Conservation (phyloP, 2,888 invertebrate species). For the Tiphia femorata region DNA sequence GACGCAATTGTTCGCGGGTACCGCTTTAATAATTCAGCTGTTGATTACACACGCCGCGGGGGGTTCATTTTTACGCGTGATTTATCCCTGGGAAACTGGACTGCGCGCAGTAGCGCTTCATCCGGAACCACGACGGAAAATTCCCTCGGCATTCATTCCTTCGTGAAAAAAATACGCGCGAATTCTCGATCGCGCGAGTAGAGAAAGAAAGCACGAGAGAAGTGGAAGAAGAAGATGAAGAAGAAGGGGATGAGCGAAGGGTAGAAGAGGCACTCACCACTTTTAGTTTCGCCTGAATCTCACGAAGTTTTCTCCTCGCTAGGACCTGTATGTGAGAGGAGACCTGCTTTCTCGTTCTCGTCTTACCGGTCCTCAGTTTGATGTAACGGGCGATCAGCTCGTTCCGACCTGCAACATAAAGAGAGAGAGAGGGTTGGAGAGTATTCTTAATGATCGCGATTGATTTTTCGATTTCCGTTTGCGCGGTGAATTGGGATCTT, state of each 20-base stretch:
- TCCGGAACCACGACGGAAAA: constrained; percentile 4
- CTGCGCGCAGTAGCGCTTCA: constrained; percentile 22
- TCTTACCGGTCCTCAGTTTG: constrained; percentile 99
- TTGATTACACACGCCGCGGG: constrained; percentile 64
- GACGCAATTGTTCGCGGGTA: constrained; percentile 60
- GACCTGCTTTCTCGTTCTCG: constrained; percentile 99
- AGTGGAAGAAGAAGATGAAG: constrained; percentile 6
- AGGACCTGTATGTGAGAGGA: constrained; percentile 99
- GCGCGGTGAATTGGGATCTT: too few relatives aligned
- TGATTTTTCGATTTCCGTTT: too few relatives aligned
- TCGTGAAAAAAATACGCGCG: background rate
- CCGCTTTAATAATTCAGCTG: constrained; percentile 64
- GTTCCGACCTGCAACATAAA: constrained; percentile 89
- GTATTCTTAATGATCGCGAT: too few relatives aligned
- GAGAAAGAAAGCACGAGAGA: constrained; percentile 39
- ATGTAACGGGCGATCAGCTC: constrained; percentile 99
- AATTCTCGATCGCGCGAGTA: background rate
- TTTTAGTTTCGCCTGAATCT: constrained; percentile 98
- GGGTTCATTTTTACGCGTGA: constrained; percentile 62
- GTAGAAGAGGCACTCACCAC: constrained; percentile 79
- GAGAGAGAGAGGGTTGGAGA: too few relatives aligned
- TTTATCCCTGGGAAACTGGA: constrained; percentile 44
- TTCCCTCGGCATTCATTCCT: background rate
- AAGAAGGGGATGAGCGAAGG: background rate
- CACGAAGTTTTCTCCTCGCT: constrained; percentile 97